A percentile compares a stretch with the other conserved stretches of the same genome.
Evolutionary conservation across 2,888 invertebrate species (phyloP).

Genomic region (Myathropa florea): DNA sequence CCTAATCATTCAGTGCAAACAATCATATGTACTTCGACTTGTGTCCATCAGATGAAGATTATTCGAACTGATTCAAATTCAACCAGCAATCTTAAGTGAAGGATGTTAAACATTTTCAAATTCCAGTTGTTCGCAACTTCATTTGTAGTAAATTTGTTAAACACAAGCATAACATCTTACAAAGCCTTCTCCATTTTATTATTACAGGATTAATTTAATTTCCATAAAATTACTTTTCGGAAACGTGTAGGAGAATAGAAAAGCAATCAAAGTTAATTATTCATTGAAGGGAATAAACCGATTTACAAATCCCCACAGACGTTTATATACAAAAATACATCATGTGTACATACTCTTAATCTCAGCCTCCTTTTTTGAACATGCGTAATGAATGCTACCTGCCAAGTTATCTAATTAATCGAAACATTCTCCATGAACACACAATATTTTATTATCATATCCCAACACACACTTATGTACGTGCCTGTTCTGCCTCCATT

Average conservation of each 20-base stretch:
- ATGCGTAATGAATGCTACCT: conserved; percentile 52
- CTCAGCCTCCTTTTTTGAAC: conserved; percentile 22
- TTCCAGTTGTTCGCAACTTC: not conserved
- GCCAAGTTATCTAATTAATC: conserved; percentile 51
- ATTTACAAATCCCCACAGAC: not conserved
- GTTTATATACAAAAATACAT: not conserved
- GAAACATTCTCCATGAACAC: conserved; percentile 28
- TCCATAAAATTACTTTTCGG: not conserved
- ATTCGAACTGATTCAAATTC: no score
- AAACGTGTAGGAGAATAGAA: not conserved
- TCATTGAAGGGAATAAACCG: not conserved
- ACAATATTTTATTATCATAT: conserved; percentile 45
- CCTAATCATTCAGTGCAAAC: no score
- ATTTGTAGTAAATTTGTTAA: not conserved
- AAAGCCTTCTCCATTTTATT: not conserved
- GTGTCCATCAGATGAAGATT: no score
- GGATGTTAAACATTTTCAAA: not conserved
- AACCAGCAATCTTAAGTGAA: no score
- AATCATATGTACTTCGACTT: no score
- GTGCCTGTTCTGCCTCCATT: conserved; percentile 24
- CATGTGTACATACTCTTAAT: conserved; percentile 7
- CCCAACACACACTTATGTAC: not conserved
- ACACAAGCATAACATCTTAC: not conserved
- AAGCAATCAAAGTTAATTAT: not conserved
- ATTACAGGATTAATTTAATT: not conserved